Percentiles rank a stretch among this genome's conserved stretches.
phyloP scores from a whole-genome alignment of 2,888 invertebrate genomes.

The Cyclophora punctaria region DNA sequence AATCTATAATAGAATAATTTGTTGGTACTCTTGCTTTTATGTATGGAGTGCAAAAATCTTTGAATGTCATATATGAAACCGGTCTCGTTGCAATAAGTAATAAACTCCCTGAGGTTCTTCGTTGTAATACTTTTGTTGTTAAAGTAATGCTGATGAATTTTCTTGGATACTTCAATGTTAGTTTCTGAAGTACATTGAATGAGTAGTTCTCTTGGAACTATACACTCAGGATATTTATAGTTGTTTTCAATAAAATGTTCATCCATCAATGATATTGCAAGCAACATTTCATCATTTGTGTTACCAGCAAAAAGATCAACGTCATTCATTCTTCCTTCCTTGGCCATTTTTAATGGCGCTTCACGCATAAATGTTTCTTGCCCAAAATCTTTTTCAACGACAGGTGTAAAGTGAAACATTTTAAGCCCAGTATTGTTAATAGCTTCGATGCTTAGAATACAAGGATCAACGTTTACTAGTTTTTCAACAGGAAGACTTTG shows the following conservation, averaged over 20 bases:
- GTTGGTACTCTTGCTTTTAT: slow-evolving; percentile 6
- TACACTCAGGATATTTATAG: slow-evolving; percentile 20
- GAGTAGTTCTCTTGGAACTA: slow-evolving; percentile 28
- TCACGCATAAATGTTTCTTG: slow-evolving; percentile 23
- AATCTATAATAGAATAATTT: slow-evolving; percentile 33
- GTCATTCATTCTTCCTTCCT: slow-evolving; percentile 45
- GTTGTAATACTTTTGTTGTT: slow-evolving; percentile 16
- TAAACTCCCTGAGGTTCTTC: slow-evolving; percentile 21
- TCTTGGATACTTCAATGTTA: slow-evolving; percentile 20
- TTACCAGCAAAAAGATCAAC: slow-evolving; percentile 80
- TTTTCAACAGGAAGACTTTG: slow-evolving; percentile 27
- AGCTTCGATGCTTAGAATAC: slow-evolving; percentile 13
- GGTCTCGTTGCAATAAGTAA: slow-evolving; percentile 17
- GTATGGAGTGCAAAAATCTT: slow-evolving; percentile 20
- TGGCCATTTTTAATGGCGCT: slow-evolving; percentile 14
- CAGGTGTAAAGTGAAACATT: slow-evolving; percentile 23
- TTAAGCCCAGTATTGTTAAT: slow-evolving; percentile 10
- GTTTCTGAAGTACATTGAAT: slow-evolving; percentile 17
- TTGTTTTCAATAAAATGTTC: slow-evolving; percentile 11
- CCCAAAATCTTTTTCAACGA: slow-evolving; percentile 29
- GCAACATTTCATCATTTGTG: slow-evolving; percentile 77
- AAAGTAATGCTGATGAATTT: slow-evolving; percentile 25
- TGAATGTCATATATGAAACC: slow-evolving; percentile 23
- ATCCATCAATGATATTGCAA: slow-evolving; percentile 1
- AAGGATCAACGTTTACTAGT: slow-evolving; percentile 23